Conservation (phyloP, 2,888 invertebrate genomes). For the Eupsilia transversa region DNA sequence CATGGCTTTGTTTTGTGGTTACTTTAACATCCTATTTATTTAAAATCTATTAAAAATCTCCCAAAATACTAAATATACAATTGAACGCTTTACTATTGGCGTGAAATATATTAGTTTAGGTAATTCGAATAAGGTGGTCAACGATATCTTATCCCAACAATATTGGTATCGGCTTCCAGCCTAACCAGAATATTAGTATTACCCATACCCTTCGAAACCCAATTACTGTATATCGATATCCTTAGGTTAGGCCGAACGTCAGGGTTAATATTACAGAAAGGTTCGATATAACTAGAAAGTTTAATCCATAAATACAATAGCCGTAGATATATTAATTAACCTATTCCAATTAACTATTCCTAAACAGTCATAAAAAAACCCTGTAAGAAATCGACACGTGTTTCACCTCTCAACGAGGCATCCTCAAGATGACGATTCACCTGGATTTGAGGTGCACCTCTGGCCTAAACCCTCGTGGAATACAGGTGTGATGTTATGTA, state of each 20-base stretch:
- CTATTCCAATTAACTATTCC: too few species aligned
- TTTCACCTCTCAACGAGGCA: too few species aligned
- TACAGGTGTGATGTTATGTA: background rate
- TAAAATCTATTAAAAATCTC: background rate
- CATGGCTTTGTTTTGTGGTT: background rate
- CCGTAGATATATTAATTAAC: too few species aligned
- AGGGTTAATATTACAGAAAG: slow-evolving; percentile 19
- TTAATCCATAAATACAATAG: too few species aligned
- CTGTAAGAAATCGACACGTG: too few species aligned
- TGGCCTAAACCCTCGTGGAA: background rate
- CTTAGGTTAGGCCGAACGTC: slow-evolving; percentile 1
- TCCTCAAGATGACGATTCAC: too few species aligned
- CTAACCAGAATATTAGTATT: slow-evolving; percentile 24
- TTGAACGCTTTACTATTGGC: background rate
- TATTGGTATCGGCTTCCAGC: background rate
- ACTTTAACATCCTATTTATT: background rate
- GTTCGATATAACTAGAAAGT: slow-evolving; percentile 9
- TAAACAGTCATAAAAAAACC: too few species aligned
- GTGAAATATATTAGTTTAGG: background rate
- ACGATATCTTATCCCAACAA: background rate
- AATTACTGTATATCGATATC: slow-evolving; percentile 39
- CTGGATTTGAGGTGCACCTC: too few species aligned
- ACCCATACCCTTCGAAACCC: slow-evolving; percentile 24
- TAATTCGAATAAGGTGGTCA: background rate
- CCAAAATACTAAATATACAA: background rate